Evolutionary conservation across 2,797 vertebrate genomes (phyloP).

Genomic region (Lepilemur septentrionalis): DNA sequence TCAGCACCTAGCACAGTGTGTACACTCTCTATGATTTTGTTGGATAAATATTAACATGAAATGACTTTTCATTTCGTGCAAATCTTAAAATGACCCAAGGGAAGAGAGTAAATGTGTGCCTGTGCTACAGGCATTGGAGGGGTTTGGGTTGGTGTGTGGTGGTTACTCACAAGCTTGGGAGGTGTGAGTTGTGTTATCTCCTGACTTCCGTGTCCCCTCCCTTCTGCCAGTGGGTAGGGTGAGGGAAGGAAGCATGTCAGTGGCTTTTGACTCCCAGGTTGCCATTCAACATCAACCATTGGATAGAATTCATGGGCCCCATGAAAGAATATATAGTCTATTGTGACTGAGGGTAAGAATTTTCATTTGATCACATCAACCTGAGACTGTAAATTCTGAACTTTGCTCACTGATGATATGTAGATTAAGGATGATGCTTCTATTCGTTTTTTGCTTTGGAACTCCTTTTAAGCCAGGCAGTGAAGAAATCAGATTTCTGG

Average conservation of each 20-base stretch:
- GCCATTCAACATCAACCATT: background rate
- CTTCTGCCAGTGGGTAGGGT: background rate
- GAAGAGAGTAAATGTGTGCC: background rate
- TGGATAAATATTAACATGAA: background rate
- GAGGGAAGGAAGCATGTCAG: background rate
- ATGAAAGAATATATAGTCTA: background rate
- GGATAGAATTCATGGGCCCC: background rate
- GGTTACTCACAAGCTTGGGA: background rate
- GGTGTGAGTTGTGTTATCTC: background rate
- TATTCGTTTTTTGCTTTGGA: background rate
- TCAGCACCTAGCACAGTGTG: background rate
- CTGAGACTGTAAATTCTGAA: background rate
- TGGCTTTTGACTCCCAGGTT: background rate
- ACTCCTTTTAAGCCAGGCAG: background rate
- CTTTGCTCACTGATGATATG: background rate
- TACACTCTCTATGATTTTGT: background rate
- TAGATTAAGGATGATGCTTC: background rate
- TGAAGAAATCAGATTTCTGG: background rate
- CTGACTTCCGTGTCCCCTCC: background rate
- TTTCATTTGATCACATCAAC: background rate
- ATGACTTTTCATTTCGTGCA: background rate
- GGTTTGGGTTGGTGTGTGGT: background rate
- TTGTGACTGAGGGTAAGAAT: background rate
- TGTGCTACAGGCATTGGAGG: background rate
- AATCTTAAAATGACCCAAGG: background rate